These are phyloP conservation scores for Phytoseiulus persimilis DNA, from an alignment of 2,888 invertebrate species.

Conservation along the genomic window DNA sequence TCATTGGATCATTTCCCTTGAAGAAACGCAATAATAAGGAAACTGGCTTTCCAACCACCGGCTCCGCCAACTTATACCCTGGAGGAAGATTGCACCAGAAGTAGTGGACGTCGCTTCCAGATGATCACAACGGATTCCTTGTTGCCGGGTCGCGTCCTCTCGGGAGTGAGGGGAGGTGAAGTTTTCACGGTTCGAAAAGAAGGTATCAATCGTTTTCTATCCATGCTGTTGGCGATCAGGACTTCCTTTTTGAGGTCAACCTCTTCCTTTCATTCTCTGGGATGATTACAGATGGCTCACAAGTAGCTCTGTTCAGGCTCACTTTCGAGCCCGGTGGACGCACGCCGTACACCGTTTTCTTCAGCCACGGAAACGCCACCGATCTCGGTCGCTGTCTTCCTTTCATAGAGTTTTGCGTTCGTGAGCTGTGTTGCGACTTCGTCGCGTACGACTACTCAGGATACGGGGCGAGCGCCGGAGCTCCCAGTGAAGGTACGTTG, in stretches of 20 bases:
- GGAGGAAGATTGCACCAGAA: not conserved
- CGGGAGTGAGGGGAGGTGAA: not conserved
- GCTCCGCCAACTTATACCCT: not conserved
- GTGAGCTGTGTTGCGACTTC: not conserved
- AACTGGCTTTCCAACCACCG: constrained; percentile 32
- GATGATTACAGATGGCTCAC: not conserved
- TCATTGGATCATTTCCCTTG: not conserved
- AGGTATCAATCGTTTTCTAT: not conserved
- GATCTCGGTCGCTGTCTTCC: not conserved
- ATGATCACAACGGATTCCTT: not conserved
- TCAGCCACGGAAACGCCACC: constrained; percentile 11
- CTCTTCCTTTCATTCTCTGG: too few relatives aligned
- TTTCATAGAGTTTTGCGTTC: not conserved
- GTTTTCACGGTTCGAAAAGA: not conserved
- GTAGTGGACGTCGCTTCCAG: not conserved
- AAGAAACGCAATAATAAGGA: not conserved
- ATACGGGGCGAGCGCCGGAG: not conserved
- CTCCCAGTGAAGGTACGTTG: constrained; percentile 14
- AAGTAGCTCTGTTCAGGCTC: not conserved
- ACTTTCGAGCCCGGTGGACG: not conserved
- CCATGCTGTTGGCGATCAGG: too few relatives aligned
- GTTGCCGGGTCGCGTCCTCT: not conserved
- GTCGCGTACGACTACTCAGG: constrained; percentile 15
- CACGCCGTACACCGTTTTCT: not conserved
- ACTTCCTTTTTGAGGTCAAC: not conserved